Base-by-base conservation (phyloP, 2,113 vertebrate species). In the Psilopogon haemacephalus region DNA sequence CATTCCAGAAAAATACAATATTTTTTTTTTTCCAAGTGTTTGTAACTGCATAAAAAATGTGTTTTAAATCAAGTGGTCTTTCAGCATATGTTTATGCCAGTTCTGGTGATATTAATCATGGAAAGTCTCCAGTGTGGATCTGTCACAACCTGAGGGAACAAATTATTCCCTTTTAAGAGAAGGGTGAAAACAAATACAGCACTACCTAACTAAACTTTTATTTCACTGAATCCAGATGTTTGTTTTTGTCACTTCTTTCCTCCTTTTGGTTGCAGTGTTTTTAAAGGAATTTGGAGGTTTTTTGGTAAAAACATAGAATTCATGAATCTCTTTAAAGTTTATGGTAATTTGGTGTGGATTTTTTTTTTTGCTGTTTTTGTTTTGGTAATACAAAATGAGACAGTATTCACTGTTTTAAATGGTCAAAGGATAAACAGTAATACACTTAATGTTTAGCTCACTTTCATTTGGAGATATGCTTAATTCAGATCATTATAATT, bases 11-110 rank as follows among this genome's bases (percentile, higher is more conserved):
- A 6, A 54, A 30, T 33, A 15, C 13, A 11, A 24, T 50, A 50
- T 24, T 26, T 50, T 50, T 50, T 56, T 71, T 79, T 67, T 78
- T 74, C 44, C 1, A 7, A 63, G 32, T 84, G 44, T 79, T 76
- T 82, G 11, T 71, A 90, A 65, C 23, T 86, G 59, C 52, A 63
- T 87, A 55, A 79, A 83, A 92, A 92, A 79, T 0, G 1, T 59
- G 24, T 85, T 89, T 74, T 90, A 87, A 92, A 92, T 90, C 86
- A 93, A 96, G 26, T 95, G 71, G 69, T 93, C 86, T 94, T 94
- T 90, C 67, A 92, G 48, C 86, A 86, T 95, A 91, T 93, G 88
- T 82, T 95, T 85, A 73, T 92, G 86, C 74, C 91, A 90, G 44
- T 73, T 95, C 59, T 76, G 67, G 71, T 90, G 70, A 82, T 89